A percentile compares a stretch with the other conserved stretches of the same genome.
Evolutionary conservation across 2,888 invertebrate species (phyloP).

Genomic region (Pocota personata): DNA sequence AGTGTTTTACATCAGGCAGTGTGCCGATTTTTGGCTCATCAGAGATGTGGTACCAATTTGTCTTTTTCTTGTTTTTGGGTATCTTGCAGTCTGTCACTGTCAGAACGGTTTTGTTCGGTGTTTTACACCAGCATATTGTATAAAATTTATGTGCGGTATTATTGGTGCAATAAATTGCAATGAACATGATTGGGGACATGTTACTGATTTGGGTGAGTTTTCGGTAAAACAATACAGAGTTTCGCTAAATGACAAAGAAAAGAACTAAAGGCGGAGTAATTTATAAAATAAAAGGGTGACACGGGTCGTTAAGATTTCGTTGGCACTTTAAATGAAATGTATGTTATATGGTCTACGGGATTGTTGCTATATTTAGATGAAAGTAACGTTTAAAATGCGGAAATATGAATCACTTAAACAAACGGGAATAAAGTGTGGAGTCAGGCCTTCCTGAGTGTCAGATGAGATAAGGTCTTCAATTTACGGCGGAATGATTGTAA

Average conservation of each 20-base stretch:
- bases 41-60: constrained; percentile 10
- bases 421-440: not conserved
- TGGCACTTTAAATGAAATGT: constrained; percentile 8
- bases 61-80: constrained; percentile 14
- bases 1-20: constrained; percentile 8
- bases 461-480: constrained; percentile 40
- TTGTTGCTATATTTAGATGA: constrained; percentile 10
- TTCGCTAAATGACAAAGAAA: constrained; percentile 19
- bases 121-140: constrained; percentile 48
- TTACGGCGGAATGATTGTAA: not conserved
- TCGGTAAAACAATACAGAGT: constrained; percentile 4
- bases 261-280: constrained; percentile 42
- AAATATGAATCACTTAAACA: constrained; percentile 12
- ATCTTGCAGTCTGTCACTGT: constrained; percentile 54
- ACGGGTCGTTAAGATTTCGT: constrained; percentile 24
- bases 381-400: constrained; percentile 18
- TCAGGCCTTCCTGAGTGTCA: not conserved
- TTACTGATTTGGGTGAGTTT: constrained; percentile 38
- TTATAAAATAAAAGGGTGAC: constrained; percentile 57
- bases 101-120: constrained; percentile 41
- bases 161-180: constrained; percentile 51
- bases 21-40: constrained; percentile 44
- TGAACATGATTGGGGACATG: constrained; percentile 68
- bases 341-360: not conserved
- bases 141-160: constrained; percentile 59